These are phyloP conservation scores for Scomber colias DNA, from an alignment of 2,113 vertebrate genomes.

Conservation along the genomic window DNA sequence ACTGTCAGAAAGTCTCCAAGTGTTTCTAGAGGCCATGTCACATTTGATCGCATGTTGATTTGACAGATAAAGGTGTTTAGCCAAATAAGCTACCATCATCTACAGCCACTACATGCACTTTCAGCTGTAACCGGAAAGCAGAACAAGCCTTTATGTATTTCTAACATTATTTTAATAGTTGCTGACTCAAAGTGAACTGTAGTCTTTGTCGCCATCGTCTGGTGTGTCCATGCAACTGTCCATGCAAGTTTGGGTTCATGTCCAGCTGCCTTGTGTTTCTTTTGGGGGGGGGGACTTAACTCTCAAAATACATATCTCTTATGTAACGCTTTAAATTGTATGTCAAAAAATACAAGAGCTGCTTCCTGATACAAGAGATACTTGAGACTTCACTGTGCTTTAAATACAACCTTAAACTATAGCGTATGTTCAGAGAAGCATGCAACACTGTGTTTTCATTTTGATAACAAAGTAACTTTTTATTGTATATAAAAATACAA, in stretches of 20 bases:
- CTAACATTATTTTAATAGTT: not conserved
- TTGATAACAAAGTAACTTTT: slow-evolving; percentile 77
- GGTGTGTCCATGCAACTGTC: slow-evolving; percentile 24
- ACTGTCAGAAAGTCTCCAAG: too few species aligned
- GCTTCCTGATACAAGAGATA: not conserved
- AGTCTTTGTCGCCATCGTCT: slow-evolving; percentile 66
- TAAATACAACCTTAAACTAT: not conserved
- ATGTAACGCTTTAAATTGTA: not conserved
- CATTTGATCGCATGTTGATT: not conserved
- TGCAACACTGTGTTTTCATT: not conserved
- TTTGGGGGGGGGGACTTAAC: not conserved
- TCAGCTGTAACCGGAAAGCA: not conserved
- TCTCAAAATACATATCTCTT: not conserved
- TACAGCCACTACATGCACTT: too few species aligned
- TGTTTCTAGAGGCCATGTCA: not conserved
- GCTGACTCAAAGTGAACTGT: not conserved
- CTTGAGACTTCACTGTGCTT: too few species aligned
- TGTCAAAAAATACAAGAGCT: not conserved
- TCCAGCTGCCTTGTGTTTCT: not conserved
- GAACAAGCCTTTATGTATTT: not conserved
- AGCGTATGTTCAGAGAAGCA: not conserved
- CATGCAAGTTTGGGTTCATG: too few species aligned
- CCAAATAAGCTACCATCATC: too few species aligned
- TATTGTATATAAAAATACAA: slow-evolving; percentile 83
- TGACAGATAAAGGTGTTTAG: too few species aligned